Evolutionary conservation across 2,113 vertebrate species (phyloP), one percentile per base, ranked within the genome.

Genomic region (Menura novaehollandiae): DNA sequence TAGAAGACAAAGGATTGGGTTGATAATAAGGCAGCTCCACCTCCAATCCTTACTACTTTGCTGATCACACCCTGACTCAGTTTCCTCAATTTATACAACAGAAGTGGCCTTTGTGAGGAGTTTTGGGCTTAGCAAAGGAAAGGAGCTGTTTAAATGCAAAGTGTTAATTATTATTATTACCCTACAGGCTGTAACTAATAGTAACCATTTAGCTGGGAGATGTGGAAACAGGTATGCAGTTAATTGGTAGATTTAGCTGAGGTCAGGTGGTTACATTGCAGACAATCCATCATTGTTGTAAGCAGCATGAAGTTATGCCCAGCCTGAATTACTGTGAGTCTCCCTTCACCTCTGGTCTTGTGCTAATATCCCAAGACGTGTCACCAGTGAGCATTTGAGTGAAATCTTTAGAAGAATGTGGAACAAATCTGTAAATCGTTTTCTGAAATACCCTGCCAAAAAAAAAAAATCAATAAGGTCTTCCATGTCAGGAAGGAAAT

Each of bases 191-290:
- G 87, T 92, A 91, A 93, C 83, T 89, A 95, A 92, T 89, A 79
- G 95, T 92, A 91, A 92, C 93, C 60, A 73, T 94, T 96, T 91
- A 93, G 73, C 69, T 60, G 63, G 66, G 80, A 93, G 58, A 91
- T 94, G 85, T 27, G 35, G 82, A 87, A 95, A 88, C 82, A 92
- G 77, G 89, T 95, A 96, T 64, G 77, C 82, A 68, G 92, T 87
- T 96, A 96, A 96, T 94, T 97, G 92, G 89, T 66, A 91, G 92
- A 94, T 93, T 96, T 92, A 95, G 87, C 88, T 95, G 92, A 95
- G 93, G 87, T 96, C 94, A 95, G 78, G 68, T 85, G 89, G 94
- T 93, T 93, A 52, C 37, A 56, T 2, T 91, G 68, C 73, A 93
- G 91, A 93, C 90, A 95, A 95, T 96, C 72, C 92, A 95, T 97